Percentiles rank a stretch among this genome's conserved stretches.
Conservation (phyloP, 1,140 invertebrate genomes). For the Aphis craccivora region DNA sequence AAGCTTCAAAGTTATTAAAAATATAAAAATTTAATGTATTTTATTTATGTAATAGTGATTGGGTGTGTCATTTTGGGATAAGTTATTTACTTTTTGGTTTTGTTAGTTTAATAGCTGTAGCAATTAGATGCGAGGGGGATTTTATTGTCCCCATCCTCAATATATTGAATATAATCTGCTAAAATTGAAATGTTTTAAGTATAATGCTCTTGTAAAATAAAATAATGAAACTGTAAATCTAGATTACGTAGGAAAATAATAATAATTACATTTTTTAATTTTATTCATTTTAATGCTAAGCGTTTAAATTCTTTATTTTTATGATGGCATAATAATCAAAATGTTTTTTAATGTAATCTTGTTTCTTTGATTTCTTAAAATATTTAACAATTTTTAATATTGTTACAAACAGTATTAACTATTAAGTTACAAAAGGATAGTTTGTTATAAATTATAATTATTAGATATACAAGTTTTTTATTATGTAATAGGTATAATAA, state of each 20-base stretch:
- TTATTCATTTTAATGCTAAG: background rate
- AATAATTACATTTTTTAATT: background rate
- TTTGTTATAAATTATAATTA: background rate
- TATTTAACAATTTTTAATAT: background rate
- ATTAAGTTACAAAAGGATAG: background rate
- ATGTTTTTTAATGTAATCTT: background rate
- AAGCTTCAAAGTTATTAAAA: background rate
- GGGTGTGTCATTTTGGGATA: background rate
- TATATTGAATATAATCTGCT: conserved; percentile 5
- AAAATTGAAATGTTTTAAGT: background rate
- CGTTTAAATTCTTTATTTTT: background rate
- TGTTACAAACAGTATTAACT: background rate
- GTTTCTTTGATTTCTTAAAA: background rate
- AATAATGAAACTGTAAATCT: background rate
- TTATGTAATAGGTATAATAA: background rate
- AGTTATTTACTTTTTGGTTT: background rate
- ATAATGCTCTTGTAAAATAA: background rate
- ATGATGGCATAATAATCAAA: background rate
- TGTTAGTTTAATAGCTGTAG: background rate
- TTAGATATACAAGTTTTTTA: background rate
- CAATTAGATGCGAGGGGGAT: conserved; percentile 20
- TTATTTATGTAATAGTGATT: background rate
- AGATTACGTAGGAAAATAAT: too few species aligned
- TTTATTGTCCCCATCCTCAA: background rate
- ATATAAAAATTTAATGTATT: background rate